Base-by-base conservation (phyloP, 1,140 invertebrate genomes). In the Diachasma alloeum region DNA sequence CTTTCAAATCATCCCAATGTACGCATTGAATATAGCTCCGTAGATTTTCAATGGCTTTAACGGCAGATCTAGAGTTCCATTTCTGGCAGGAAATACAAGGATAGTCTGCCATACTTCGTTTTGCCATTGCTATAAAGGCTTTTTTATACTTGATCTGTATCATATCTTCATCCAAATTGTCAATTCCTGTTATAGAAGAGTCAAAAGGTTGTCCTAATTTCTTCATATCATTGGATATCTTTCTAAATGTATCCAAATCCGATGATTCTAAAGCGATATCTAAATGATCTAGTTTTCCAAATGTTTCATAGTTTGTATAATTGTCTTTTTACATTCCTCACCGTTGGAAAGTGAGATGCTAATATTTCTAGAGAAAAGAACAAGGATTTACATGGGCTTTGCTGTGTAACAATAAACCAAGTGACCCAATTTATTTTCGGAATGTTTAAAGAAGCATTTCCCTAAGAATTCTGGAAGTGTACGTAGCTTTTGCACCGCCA, bases 41-140 rank as follows among this genome's bases (percentile, higher is more conserved):
- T 3, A 75, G 13, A 13, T 15, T 68, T 19, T 0, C 0, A 10
- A 75, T 37, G 0, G 11, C 5, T 39, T 0, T 46, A 11, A 67
- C 13, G 6, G 46, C 26, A 68, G 24, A 48, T 15, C 8, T 48
- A 39, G 48, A 56, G 24, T 31, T 36, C 36, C 73, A 59, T 56
- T 74, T 77, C 56, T 77, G 24, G 42, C 76, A 77, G 1, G 71
- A 77, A 11, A 77, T 53, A 24, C 76, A 77, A 22, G 26, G 48
- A 53, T 39, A 69, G 8, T 44, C 17, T 10, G 76, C 70, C 13
- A 73, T 36, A 15, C 56, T 48, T 19, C 76, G 42, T n/a, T 77
- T 68, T 0, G 19, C 42, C 37, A 77, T 46, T 2, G 66, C 36
- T 13, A 53, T 26, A 46, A 77, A 77, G 17, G 76, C 71, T 0